Conservation (phyloP, 2,888 invertebrate genomes). For the Euplexia lucipara region DNA sequence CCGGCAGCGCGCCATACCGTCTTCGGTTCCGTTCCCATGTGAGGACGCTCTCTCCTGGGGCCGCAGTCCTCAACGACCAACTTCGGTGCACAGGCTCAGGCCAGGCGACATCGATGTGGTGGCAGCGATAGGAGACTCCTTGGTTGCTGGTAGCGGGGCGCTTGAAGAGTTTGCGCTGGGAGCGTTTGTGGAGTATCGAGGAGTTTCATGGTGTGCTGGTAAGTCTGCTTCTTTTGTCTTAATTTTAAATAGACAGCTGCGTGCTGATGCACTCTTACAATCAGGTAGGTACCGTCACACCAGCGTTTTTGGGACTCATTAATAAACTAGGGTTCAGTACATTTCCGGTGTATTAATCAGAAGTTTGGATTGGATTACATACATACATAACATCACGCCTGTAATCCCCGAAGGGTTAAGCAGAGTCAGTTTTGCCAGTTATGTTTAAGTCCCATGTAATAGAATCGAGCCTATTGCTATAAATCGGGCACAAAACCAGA, state of each 20-base stretch:
- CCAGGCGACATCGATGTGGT: conserved; percentile 94
- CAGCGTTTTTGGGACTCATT: not conserved
- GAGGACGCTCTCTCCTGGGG: conserved; percentile 82
- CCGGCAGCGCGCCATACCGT: conserved; percentile 87
- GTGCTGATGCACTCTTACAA: no score
- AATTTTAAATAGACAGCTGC: not conserved
- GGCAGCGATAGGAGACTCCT: conserved; percentile 93
- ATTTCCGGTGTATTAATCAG: not conserved
- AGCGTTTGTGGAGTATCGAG: conserved; percentile 94
- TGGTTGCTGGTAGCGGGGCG: conserved; percentile 94
- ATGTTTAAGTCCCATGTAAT: no score
- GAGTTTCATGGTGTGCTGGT: conserved; percentile 94
- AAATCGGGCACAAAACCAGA: no score
- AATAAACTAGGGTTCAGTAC: no score
- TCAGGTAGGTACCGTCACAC: not conserved
- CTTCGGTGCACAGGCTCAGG: conserved; percentile 92
- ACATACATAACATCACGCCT: no score
- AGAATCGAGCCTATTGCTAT: no score
- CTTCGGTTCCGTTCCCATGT: conserved; percentile 91
- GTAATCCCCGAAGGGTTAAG: no score
- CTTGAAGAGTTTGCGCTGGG: conserved; percentile 94
- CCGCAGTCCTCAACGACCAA: conserved; percentile 86
- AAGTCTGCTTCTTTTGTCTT: conserved; percentile 24
- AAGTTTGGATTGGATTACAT: no score
- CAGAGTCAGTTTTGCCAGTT: no score